Percentiles rank a stretch among this genome's conserved stretches.
These are phyloP conservation scores for Sus scrofa DNA, from an alignment of 2,113 vertebrate genomes.

Conservation along the genomic window DNA sequence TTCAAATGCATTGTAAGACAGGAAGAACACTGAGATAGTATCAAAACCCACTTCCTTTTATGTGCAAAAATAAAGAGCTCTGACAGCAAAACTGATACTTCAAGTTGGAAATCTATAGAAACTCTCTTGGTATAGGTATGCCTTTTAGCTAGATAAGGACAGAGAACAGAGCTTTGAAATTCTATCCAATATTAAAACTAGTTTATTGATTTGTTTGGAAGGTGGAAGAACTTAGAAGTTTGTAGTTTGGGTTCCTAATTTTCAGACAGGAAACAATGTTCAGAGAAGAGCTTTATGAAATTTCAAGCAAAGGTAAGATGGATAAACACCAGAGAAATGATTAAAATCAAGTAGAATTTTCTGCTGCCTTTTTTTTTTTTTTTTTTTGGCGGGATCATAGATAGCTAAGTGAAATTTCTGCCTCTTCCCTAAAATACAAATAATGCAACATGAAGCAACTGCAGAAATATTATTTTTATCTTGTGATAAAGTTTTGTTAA, in stretches of 20 bases:
- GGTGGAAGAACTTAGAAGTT: conserved; percentile 48
- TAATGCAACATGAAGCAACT: conserved; percentile 5
- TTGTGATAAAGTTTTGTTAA: conserved; percentile 25
- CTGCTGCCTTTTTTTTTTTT: conserved; percentile 1
- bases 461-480: background rate
- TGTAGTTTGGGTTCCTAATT: conserved; percentile 40
- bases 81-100: conserved; percentile 78
- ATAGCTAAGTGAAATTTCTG: background rate
- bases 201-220: conserved; percentile 17
- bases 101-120: conserved; percentile 73
- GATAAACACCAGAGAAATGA: background rate
- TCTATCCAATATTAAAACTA: background rate
- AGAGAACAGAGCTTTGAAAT: conserved; percentile 41
- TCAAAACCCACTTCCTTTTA: conserved; percentile 89
- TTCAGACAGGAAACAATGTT: conserved; percentile 73
- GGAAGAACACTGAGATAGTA: conserved; percentile 87
- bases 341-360: conserved; percentile 35
- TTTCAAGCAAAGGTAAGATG: conserved; percentile 83
- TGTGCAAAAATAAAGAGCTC: conserved; percentile 85
- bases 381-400: background rate
- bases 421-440: background rate
- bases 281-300: conserved; percentile 71
- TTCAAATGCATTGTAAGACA: conserved; percentile 85
- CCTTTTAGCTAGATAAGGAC: conserved; percentile 36
- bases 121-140: conserved; percentile 71